Percentiles rank a stretch among this genome's conserved stretches.
phyloP scores from a whole-genome alignment of 2,888 invertebrate species.

The Stenotaenia linearis region DNA sequence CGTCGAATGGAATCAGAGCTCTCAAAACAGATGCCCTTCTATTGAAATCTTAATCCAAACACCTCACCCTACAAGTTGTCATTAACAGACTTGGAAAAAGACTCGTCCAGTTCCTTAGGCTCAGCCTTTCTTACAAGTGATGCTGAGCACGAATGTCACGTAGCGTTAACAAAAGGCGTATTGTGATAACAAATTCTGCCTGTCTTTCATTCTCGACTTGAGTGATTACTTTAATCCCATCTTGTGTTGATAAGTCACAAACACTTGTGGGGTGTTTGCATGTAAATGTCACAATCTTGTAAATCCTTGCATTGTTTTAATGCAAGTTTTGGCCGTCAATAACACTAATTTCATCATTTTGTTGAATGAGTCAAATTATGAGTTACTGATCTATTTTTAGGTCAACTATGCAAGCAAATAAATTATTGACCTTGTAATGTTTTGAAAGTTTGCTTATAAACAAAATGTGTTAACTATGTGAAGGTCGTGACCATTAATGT shows the following conservation, averaged over 20 bases:
- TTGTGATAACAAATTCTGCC: background rate
- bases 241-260: background rate
- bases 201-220: background rate
- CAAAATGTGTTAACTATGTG: no score
- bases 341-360: background rate
- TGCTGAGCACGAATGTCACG: slow-evolving; percentile 1
- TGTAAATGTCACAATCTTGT: background rate
- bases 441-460: no score
- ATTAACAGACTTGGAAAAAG: background rate
- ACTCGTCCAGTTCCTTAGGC: no score
- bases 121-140: background rate
- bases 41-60: background rate
- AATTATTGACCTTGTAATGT: background rate
- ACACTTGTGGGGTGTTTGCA: no score
- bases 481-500: no score
- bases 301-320: no score
- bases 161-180: background rate
- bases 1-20: no score
- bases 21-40: background rate
- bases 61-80: background rate
- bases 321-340: background rate
- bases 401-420: background rate
- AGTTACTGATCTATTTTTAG: background rate
- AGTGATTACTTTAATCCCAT: slow-evolving; percentile 4
- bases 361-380: background rate